Evolutionary conservation across 2,888 invertebrate species (phyloP).

Genomic region (Melinaea marsaeus): DNA sequence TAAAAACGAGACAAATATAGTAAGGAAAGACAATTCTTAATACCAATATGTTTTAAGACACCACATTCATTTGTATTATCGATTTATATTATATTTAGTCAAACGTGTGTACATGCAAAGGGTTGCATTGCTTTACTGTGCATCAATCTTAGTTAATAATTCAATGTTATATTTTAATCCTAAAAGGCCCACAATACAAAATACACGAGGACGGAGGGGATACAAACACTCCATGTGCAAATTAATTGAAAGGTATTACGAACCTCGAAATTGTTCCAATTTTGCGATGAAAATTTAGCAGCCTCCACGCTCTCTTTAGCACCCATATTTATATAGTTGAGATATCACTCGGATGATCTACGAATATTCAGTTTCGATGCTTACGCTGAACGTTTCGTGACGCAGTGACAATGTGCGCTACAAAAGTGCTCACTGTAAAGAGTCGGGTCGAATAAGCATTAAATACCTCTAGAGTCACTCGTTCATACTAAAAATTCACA

Average conservation of each 20-base stretch:
- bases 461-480: slow-evolving; percentile 70
- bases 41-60: neutral
- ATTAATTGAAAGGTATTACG: slow-evolving; percentile 75
- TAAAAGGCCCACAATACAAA: slow-evolving; percentile 46
- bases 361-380: slow-evolving; percentile 69
- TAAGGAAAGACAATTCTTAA: neutral
- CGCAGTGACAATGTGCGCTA: slow-evolving; percentile 66
- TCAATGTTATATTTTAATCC: slow-evolving; percentile 42
- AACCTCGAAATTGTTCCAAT: slow-evolving; percentile 90
- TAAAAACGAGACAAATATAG: neutral
- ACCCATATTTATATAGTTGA: slow-evolving; percentile 81
- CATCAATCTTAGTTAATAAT: slow-evolving; percentile 52
- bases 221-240: slow-evolving; percentile 77
- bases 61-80: neutral
- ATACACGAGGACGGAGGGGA: slow-evolving; percentile 65
- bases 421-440: slow-evolving; percentile 62
- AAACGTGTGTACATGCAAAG: slow-evolving; percentile 64
- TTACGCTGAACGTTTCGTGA: slow-evolving; percentile 68
- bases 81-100: slow-evolving; percentile 34
- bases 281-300: slow-evolving; percentile 88
- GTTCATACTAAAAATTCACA: slow-evolving; percentile 72
- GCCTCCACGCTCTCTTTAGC: slow-evolving; percentile 90
- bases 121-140: slow-evolving; percentile 55
- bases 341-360: slow-evolving; percentile 72
- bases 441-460: slow-evolving; percentile 65